Conservation (phyloP, 2,113 vertebrate species). For the Platycercus adscitus region DNA sequence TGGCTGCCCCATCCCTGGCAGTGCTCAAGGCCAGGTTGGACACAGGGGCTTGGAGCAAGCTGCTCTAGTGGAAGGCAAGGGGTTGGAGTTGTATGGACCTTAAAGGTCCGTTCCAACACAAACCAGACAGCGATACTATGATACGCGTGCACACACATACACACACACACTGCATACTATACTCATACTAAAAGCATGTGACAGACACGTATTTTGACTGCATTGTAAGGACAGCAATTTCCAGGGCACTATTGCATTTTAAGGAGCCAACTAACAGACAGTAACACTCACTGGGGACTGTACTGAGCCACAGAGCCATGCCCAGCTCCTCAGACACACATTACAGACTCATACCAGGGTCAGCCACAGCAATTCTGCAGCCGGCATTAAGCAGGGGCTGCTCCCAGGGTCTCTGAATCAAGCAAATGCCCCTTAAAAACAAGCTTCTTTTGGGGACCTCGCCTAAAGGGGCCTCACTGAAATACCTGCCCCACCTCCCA, state of each 20-base stretch:
- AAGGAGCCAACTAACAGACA: background rate
- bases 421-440: fast-evolving
- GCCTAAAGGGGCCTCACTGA: background rate
- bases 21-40: background rate
- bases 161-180: background rate
- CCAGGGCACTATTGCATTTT: background rate
- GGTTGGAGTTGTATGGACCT: background rate
- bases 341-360: fast-evolving
- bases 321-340: background rate
- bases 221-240: background rate
- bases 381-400: fast-evolving
- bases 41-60: background rate
- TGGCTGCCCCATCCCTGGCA: background rate
- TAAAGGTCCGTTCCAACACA: background rate
- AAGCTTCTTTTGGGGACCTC: background rate
- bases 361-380: background rate
- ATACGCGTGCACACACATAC: fast-evolving
- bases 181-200: fast-evolving
- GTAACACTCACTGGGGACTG: fast-evolving
- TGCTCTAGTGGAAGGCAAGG: background rate
- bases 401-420: background rate
- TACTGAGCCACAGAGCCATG: background rate
- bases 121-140: background rate
- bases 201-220: fast-evolving
- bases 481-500: background rate